phyloP scores from a whole-genome alignment of 2,888 invertebrate species.

The Nemapogon koenigi region DNA sequence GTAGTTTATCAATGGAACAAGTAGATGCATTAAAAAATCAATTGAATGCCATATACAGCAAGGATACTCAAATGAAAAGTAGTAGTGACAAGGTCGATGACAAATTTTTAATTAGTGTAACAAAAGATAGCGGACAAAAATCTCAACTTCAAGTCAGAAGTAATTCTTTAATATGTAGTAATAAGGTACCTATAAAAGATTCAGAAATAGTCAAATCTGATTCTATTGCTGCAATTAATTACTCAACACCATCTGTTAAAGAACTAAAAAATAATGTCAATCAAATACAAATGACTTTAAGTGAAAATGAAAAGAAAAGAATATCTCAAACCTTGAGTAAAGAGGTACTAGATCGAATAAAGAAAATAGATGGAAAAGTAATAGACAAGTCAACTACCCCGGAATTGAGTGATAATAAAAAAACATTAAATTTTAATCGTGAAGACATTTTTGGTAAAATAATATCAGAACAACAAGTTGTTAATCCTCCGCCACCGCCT shows the following conservation, averaged over 20 bases:
- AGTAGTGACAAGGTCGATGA: slow-evolving; percentile 32
- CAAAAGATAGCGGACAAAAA: slow-evolving; percentile 35
- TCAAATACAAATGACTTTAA: slow-evolving; percentile 55
- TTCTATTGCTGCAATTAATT: slow-evolving; percentile 62
- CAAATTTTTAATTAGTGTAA: slow-evolving; percentile 70
- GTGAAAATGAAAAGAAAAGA: slow-evolving; percentile 75
- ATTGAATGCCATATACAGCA: slow-evolving; percentile 81
- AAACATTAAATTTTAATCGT: neutral
- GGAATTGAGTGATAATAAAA: neutral
- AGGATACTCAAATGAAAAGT: slow-evolving; percentile 52
- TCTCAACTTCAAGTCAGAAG: slow-evolving; percentile 62
- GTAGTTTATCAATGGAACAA: slow-evolving; percentile 84
- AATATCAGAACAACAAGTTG: neutral
- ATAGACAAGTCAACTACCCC: too few species aligned
- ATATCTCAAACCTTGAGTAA: slow-evolving; percentile 76
- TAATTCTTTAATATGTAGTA: slow-evolving; percentile 59
- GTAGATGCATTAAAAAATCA: slow-evolving; percentile 81
- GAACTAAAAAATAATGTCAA: slow-evolving; percentile 54
- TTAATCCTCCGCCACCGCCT: neutral
- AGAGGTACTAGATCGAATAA: slow-evolving; percentile 73
- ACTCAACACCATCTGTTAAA: slow-evolving; percentile 44
- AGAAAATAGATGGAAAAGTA: slow-evolving; percentile 51
- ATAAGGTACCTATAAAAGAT: slow-evolving; percentile 34
- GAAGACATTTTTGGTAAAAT: neutral
- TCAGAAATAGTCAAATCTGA: slow-evolving; percentile 57